Base-by-base conservation (phyloP, 2,113 vertebrate genomes). In the Neoarius graeffei region DNA sequence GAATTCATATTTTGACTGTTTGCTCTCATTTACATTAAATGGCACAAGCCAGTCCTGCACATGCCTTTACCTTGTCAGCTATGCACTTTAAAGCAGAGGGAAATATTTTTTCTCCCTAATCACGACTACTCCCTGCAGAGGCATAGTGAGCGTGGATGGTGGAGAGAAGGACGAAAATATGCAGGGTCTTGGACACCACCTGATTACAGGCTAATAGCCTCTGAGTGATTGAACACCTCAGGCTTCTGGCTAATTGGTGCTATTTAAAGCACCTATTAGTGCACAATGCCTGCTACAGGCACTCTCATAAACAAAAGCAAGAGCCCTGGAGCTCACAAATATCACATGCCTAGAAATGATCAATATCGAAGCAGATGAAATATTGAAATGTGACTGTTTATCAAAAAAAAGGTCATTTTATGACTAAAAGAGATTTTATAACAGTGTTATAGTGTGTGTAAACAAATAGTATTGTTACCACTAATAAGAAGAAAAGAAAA, bases 201-300 rank as follows among this genome's bases (percentile, higher is more conserved):
- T 99, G 98, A 99, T 98, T 98, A 97, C 97, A 95, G 96, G 96
- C 97, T 98, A 99, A 99, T 99, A 98, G 98, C 97, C 97, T 96
- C 97, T 96, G 97, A 97, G 97, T 99, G 98, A 99, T 99, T 99
- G 98, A 99, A 98, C 97, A 98, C 98, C 97, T 98, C 96, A 96
- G 97, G 96, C 97, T 97, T 96, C 97, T 96, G 96, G 95, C 96
- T 99, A 99, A 99, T 98, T 98, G 97, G 97, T 96, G 97, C 97
- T 97, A 99, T 99, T 99, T 99, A 95, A 96, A 95, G 94, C 93
- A 93, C 94, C 95, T 94, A 95, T 96, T 98, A 98, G 97, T 96
- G 97, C 97, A 97, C 98, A 98, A 98, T 97, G 95, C 88, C 92
- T 94, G 93, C 93, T 93, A 93, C 94, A 94, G 95, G 92, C 94